Base-by-base conservation (phyloP, 2,888 invertebrate genomes). In the Tetanocera ferruginea region DNA sequence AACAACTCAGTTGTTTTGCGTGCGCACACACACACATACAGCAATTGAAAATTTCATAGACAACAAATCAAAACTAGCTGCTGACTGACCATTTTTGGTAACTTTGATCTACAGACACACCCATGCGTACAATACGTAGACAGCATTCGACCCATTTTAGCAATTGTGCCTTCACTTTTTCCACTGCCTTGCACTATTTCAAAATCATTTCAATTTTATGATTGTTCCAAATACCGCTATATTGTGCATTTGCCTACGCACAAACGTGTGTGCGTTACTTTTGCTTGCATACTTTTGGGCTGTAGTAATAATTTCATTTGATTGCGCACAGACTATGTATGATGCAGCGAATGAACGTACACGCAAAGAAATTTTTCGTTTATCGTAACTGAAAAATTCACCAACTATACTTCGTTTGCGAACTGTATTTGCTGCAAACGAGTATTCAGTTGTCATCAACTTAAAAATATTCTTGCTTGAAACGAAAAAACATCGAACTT, bases 41-140 rank as follows among this genome's bases (percentile, higher is more conserved):
- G 55, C 5, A n/a, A 55, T 19, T 19, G 19, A n/a, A 55, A 55
- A 19, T 55, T 55, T n/a, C 8, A 55, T 55, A 23, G 19, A 23
- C 55, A 55, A 55, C 64, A 64, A 64, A 64, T 64, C 64, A 64
- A 64, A 64, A 64, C 34, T 64, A 64, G 34, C 31, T 64, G 64
- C 64, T 64, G 64, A 64, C 34, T 31, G 17, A 64, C 5, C 17
- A 31, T 28, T 17, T 23, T 31, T n/a, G 31, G 1, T 43, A n/a
- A 14, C 64, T 64, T 28, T 64, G 2, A 8, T 25, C 5, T 28
- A 37, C 11, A 23, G 23, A 5, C 64, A 64, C n/a, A 28, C 6
- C 64, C n/a, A 28, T 1, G 2, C 55, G 9, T 19, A 11, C 17
- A 55, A 19, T 9, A 23, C 55, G 8, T 19, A 19, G 1, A 55